phyloP scores from a whole-genome alignment of 64 coral and sea anemone species.

The Montipora cactus region DNA sequence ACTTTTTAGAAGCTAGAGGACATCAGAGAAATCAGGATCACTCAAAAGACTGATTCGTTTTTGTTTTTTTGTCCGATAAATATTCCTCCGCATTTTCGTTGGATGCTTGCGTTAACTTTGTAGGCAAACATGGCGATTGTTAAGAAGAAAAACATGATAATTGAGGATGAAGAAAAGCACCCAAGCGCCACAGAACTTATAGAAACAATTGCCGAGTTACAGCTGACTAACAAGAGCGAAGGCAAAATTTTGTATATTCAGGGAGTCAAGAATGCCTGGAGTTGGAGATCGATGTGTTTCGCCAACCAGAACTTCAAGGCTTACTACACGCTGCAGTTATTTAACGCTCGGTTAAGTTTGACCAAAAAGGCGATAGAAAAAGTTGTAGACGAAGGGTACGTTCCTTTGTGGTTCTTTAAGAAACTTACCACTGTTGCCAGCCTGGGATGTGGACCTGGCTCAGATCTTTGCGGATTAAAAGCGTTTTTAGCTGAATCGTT shows the following conservation, averaged over 20 bases:
- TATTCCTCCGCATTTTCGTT: neutral
- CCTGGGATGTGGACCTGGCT: constrained; percentile 65
- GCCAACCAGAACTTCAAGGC: constrained; percentile 73
- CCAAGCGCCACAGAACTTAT: constrained; percentile 19
- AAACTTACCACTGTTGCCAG: constrained; percentile 33
- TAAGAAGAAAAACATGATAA: neutral
- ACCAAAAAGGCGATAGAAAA: constrained; percentile 46
- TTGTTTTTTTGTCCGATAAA: neutral
- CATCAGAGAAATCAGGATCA: neutral
- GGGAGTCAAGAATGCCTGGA: constrained; percentile 51
- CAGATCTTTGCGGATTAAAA: constrained; percentile 65
- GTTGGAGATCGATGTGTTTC: constrained; percentile 69
- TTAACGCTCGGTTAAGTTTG: constrained; percentile 45
- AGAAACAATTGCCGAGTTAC: neutral
- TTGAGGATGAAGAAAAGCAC: neutral
- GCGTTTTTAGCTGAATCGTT: constrained; percentile 47
- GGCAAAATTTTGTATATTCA: constrained; percentile 61
- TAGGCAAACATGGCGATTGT: neutral
- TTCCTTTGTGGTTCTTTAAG: constrained; percentile 24
- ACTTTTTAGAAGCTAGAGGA: neutral
- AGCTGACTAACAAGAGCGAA: constrained; percentile 44
- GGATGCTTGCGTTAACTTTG: neutral
- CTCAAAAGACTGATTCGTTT: neutral
- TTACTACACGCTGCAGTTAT: constrained; percentile 69
- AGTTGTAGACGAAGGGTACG: constrained; percentile 14